Evolutionary conservation across 2,888 invertebrate species (phyloP).

Genomic region (Brenthis hecate): DNA sequence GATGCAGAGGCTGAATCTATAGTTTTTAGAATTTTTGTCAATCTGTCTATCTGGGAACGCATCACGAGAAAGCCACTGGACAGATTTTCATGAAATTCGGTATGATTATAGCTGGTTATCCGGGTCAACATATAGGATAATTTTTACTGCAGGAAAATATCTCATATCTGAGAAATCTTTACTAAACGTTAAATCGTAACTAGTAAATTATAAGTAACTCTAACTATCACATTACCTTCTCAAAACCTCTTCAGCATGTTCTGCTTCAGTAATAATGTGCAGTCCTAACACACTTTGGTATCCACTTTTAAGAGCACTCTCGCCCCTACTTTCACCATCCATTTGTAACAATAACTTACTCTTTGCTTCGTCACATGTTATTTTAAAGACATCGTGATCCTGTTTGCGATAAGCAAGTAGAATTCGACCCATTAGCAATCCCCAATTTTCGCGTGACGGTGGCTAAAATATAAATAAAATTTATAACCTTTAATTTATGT

Average conservation of each 20-base stretch:
- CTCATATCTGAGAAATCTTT: no score
- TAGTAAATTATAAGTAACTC: background rate
- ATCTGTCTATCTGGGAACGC: no score
- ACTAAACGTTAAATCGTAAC: no score
- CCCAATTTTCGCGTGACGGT: constrained; percentile 85
- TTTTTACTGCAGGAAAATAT: no score
- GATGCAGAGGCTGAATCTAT: no score
- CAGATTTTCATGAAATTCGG: no score
- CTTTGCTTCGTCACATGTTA: constrained; percentile 68
- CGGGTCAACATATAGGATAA: no score
- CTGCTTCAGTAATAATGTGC: constrained; percentile 71
- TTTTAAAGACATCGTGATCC: constrained; percentile 58
- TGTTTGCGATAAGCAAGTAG: constrained; percentile 82
- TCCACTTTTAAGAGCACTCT: constrained; percentile 68
- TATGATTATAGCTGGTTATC: no score
- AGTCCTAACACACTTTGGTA: constrained; percentile 73
- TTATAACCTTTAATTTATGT: background rate
- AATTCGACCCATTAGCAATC: constrained; percentile 87
- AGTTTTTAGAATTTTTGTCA: no score
- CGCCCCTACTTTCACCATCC: constrained; percentile 69
- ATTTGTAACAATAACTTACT: constrained; percentile 60
- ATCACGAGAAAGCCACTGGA: no score
- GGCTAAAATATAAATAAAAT: constrained; percentile 54
- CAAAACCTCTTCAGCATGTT: constrained; percentile 63
- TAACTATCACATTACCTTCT: constrained; percentile 51